Evolutionary conservation across 2,797 vertebrate genomes (phyloP), one percentile per base, ranked within the genome.

Genomic region (Bradypus variegatus): DNA sequence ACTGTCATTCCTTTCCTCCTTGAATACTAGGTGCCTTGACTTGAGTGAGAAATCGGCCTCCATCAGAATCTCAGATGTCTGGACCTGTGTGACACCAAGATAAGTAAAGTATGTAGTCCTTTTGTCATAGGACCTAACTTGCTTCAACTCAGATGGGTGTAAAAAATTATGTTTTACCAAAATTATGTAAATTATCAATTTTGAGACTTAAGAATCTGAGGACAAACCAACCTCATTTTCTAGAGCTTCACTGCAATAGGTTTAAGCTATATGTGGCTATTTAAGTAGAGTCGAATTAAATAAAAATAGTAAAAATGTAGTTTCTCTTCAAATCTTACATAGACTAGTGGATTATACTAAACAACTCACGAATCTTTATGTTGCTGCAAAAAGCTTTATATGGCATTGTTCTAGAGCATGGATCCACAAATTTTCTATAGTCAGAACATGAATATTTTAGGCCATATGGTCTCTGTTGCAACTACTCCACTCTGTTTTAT

Each of bases 11-110:
- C 38, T 95, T 93, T 86, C 38, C 45, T 89, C 48, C 86, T 95
- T 89, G 65, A 87, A 91, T 91, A 83, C 70, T 94, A 96, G 96
- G 62, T 92, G n/a, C 33, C 78, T 78, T 94, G 55, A 65, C 62
- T 69, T 80, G 69, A 92, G 33, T 77, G 77, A 93, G 87, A 86
- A 88, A 62, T 25, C 89, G 72, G 50, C 13, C 50, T 91, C n/a
- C 87, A 50, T 45, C 31, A 13, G 36, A 53, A 94, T 85, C 72
- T 84, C 38, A 48, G 83, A 58, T 88, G 10, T 87, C 81, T 88
- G 60, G 29, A 77, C 33, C 29, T 69, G 14, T 81, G 48, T 72
- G 50, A 92, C 64, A 89, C 4, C 77, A 82, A 83, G 45, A 64
- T 75, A 88, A 81, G 85, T 90, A 93, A 93, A 70, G 82, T 93